These are phyloP conservation scores for Cantharis flavilabris DNA, from an alignment of 2,888 invertebrate species.

Conservation along the genomic window DNA sequence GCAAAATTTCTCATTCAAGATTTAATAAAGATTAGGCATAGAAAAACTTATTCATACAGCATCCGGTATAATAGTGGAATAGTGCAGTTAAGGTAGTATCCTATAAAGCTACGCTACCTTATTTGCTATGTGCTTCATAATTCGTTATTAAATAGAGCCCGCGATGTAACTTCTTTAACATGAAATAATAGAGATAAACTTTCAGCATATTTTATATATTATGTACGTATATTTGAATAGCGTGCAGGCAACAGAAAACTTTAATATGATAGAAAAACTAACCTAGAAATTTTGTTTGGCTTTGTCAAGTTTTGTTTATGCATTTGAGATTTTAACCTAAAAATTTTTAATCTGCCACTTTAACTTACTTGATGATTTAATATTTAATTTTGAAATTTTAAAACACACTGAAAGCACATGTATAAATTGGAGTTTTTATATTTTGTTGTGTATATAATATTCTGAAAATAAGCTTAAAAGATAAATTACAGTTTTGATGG, in stretches of 20 bases:
- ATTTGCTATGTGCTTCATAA: neutral
- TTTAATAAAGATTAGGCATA: too few relatives aligned
- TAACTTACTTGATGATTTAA: neutral
- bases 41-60: too few relatives aligned
- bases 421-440: slow-evolving; percentile 7
- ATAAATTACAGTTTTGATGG: slow-evolving; percentile 17
- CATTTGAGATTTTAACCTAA: too few relatives aligned
- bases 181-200: neutral
- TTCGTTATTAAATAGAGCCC: neutral
- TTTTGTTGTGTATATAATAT: slow-evolving; percentile 9
- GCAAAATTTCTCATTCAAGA: neutral
- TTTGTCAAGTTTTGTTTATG: too few relatives aligned
- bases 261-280: neutral
- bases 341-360: neutral
- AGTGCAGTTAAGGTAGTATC: neutral
- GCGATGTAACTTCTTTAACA: neutral
- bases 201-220: neutral
- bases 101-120: neutral
- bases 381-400: neutral
- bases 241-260: neutral
- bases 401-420: neutral
- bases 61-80: neutral
- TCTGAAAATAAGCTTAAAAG: slow-evolving; percentile 17
- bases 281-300: neutral
- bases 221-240: neutral